phyloP scores from a whole-genome alignment of 2,888 invertebrate genomes.

The Anagyrus pseudococci region DNA sequence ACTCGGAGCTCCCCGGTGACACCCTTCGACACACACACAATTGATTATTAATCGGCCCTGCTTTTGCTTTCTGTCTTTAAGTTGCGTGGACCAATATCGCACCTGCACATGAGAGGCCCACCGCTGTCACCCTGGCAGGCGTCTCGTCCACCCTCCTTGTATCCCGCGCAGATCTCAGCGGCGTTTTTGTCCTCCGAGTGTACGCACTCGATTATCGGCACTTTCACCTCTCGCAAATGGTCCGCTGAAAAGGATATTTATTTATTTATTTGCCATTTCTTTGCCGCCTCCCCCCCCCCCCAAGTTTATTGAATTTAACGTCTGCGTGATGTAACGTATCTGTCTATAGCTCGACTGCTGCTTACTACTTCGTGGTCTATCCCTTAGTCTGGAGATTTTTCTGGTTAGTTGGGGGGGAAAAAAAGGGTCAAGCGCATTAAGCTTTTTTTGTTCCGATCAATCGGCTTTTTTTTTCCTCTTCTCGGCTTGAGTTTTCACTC shows the following conservation, averaged over 20 bases:
- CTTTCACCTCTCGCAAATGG: constrained; percentile 78
- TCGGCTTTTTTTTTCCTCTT: too few species aligned
- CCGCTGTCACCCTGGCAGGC: constrained; percentile 88
- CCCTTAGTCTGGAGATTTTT: too few species aligned
- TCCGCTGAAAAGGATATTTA: constrained; percentile 73
- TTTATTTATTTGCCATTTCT: neutral
- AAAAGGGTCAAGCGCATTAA: too few species aligned
- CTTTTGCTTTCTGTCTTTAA: neutral
- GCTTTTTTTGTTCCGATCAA: too few species aligned
- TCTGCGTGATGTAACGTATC: neutral
- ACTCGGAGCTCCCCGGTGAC: constrained; percentile 64
- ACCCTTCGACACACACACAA: too few species aligned
- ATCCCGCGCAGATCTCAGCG: constrained; percentile 80
- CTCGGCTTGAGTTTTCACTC: too few species aligned
- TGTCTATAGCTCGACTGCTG: too few species aligned
- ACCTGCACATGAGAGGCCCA: constrained; percentile 80
- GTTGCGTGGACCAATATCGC: neutral
- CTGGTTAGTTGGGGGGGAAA: too few species aligned
- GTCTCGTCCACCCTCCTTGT: constrained; percentile 77
- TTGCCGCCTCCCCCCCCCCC: neutral
- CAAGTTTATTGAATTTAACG: neutral
- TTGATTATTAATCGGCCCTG: too few species aligned
- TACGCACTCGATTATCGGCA: constrained; percentile 77
- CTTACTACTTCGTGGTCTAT: too few species aligned
- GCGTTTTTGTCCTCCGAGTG: constrained; percentile 71